These are phyloP conservation scores for Eufriesea mexicana DNA, from an alignment of 1,140 invertebrate species.

Conservation along the genomic window DNA sequence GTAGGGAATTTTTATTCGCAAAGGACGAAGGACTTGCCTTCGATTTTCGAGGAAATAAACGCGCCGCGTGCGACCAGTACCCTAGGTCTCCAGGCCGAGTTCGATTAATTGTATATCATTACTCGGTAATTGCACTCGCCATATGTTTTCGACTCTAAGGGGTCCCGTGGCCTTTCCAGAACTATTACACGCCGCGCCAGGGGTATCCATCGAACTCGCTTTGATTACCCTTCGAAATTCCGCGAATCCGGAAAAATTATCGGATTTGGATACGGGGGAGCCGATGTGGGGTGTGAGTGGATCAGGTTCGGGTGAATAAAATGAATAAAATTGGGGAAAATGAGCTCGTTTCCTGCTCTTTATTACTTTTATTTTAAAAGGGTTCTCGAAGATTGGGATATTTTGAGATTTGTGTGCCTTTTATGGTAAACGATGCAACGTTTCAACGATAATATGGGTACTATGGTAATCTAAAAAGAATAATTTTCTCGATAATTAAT, in stretches of 20 bases:
- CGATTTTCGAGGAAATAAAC: constrained; percentile 62
- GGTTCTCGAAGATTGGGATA: no score
- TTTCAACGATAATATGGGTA: no score
- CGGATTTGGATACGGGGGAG: background rate
- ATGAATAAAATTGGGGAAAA: no score
- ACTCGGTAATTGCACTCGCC: constrained; percentile 61
- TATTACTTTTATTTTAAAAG: no score
- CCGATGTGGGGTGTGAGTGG: background rate
- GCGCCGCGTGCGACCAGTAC: constrained; percentile 28
- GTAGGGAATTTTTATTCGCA: constrained; percentile 53
- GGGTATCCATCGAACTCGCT: background rate
- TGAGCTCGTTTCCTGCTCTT: no score
- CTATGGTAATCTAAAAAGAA: no score
- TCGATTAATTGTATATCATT: constrained; percentile 69
- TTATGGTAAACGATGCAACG: no score
- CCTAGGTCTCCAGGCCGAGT: constrained; percentile 39
- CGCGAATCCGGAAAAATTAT: background rate
- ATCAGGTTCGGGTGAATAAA: background rate
- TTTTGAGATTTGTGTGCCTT: no score
- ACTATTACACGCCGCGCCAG: background rate
- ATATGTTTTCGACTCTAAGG: constrained; percentile 63
- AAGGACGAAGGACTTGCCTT: constrained; percentile 45
- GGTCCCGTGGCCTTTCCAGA: constrained; percentile 22
- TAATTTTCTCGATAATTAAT: no score
- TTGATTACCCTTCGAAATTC: constrained; percentile 11